These are phyloP conservation scores for Paramormyrops hopkinsi DNA, from an alignment of 2,797 vertebrate genomes.

Conservation along the genomic window DNA sequence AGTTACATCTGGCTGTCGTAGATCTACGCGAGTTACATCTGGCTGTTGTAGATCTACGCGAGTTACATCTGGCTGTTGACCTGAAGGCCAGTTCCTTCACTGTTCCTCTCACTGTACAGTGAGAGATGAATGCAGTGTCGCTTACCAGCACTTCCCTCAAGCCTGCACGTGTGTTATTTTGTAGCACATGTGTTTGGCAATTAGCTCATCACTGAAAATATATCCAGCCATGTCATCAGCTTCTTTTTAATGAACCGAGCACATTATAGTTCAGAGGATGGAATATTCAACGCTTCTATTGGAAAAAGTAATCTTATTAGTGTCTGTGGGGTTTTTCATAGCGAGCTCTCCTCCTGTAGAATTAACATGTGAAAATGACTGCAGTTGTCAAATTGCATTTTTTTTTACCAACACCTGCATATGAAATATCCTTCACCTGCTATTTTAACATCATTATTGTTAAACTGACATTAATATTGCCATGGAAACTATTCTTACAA, in stretches of 20 bases:
- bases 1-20: neutral
- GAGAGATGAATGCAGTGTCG: neutral
- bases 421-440: constrained; percentile 50
- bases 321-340: neutral
- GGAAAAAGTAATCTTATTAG: neutral
- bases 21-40: neutral
- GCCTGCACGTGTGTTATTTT: neutral
- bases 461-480: constrained; percentile 64
- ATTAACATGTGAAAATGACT: constrained; percentile 61
- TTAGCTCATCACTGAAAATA: neutral
- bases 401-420: constrained; percentile 50
- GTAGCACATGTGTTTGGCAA: neutral
- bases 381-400: constrained; percentile 56
- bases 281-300: neutral
- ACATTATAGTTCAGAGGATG: neutral
- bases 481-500: constrained; percentile 60
- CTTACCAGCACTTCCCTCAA: no score
- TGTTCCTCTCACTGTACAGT: no score
- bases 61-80: neutral
- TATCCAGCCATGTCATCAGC: neutral
- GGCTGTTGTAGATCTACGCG: no score
- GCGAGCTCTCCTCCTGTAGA: constrained; percentile 49
- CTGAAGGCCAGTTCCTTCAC: neutral
- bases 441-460: constrained; percentile 56
- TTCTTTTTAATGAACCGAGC: neutral